phyloP scores from a whole-genome alignment of 2,888 invertebrate genomes.

The Drosophila atripex region DNA sequence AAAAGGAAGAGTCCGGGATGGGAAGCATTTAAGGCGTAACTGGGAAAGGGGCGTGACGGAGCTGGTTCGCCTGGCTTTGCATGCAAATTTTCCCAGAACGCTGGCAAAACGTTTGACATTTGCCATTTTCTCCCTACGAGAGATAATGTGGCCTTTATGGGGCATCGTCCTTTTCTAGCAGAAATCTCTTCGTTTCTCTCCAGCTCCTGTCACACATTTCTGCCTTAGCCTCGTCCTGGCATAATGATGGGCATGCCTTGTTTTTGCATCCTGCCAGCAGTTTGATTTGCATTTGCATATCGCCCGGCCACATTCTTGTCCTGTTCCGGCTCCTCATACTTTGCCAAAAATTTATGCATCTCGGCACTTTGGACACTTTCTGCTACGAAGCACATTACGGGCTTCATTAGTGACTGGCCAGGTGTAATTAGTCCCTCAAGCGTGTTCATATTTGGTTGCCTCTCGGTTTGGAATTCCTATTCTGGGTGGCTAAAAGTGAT shows the following conservation, averaged over 20 bases:
- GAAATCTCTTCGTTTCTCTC: conserved; percentile 15
- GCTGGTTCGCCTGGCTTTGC: conserved; percentile 45
- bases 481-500: not conserved
- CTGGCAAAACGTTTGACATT: conserved; percentile 76
- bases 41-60: conserved; percentile 14
- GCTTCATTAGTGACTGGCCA: conserved; percentile 56
- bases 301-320: conserved; percentile 54
- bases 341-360: conserved; percentile 51
- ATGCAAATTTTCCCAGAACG: conserved; percentile 65
- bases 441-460: conserved; percentile 20
- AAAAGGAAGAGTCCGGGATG: not conserved
- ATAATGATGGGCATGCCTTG: conserved; percentile 69
- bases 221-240: conserved; percentile 41
- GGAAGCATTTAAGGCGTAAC: conserved; percentile 33
- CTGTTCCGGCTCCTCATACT: conserved; percentile 20
- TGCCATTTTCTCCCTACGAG: conserved; percentile 53
- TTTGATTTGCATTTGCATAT: conserved; percentile 63
- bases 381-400: conserved; percentile 21
- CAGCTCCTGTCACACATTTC: conserved; percentile 55
- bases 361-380: conserved; percentile 28
- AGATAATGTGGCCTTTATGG: conserved; percentile 71
- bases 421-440: conserved; percentile 56
- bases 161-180: conserved; percentile 15
- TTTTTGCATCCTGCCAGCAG: conserved; percentile 42
- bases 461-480: not conserved